phyloP scores from a whole-genome alignment of 1,140 invertebrate species.

The Pseudomyrmex pallidus region DNA sequence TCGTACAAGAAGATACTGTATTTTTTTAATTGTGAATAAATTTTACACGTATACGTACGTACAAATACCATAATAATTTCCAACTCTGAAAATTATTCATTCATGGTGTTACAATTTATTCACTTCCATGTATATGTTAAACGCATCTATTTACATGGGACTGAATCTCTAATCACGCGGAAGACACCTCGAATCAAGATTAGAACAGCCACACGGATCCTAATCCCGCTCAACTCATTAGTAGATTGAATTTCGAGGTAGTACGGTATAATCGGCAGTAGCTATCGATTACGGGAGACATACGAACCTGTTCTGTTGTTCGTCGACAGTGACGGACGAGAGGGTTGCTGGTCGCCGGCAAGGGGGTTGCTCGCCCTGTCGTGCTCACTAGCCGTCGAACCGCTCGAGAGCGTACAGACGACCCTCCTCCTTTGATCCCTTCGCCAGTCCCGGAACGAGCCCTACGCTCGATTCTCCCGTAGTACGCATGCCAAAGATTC shows the following conservation, averaged over 20 bases:
- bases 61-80: no score
- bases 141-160: neutral
- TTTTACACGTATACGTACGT: neutral
- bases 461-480: slow-evolving; percentile 68
- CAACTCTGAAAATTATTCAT: no score
- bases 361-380: slow-evolving; percentile 82
- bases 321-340: slow-evolving; percentile 81
- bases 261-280: neutral
- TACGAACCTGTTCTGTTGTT: slow-evolving; percentile 84
- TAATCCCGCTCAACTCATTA: neutral
- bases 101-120: neutral
- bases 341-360: slow-evolving; percentile 81
- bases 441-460: slow-evolving; percentile 64
- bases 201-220: neutral
- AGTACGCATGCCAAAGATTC: slow-evolving; percentile 80
- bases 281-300: slow-evolving; percentile 10
- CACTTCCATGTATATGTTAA: neutral
- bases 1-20: no score
- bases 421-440: slow-evolving; percentile 75
- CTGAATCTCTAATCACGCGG: neutral
- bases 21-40: neutral
- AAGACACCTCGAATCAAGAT: neutral
- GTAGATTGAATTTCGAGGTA: neutral
- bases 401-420: slow-evolving; percentile 76
- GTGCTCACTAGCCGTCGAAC: slow-evolving; percentile 82